Evolutionary conservation across 2,113 vertebrate genomes (phyloP), one percentile per base, ranked within the genome.

Genomic region (Dasyprocta punctata): DNA sequence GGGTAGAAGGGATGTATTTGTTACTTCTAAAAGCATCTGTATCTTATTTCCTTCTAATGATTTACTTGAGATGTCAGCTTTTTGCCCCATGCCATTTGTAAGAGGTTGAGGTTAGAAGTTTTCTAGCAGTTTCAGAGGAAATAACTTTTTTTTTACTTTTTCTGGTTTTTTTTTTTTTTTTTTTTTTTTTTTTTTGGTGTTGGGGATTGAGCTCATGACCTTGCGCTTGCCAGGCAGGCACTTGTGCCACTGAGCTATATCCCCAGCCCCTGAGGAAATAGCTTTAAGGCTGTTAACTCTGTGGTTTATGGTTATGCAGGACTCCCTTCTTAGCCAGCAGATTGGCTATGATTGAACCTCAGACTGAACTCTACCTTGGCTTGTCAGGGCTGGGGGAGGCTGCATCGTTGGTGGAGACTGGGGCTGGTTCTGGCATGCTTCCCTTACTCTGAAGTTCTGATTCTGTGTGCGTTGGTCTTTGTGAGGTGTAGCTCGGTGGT

Each of bases 31-130:
- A 73, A 60, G 38, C 49, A 7, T 89, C 24, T 85, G 44, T 12
- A 0, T 89, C 22, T 78, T 14, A 83, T 38, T 90, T 96, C 38
- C 30, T 89, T 69, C 49, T 73, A 75, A 33, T 90, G 69, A 65
- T 24, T 77, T 49, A 58, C 9, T 90, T 92, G 88, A 92, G 33
- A 33, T 75, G 58, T 95, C 81, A 92, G 67, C 83, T 89, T 38
- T 60, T 90, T 73, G 56, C 44, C 28, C 20, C 9, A 49, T 67
- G 67, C 38, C 54, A 49, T 94, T 58, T 87, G 11, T 71, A 28
- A 92, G 58, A 95, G 83, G 73, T 86, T 16, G 11, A 89, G 89
- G 88, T 94, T 97, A 83, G 87, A 91, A 91, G 52, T 86, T 97
- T 95, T 86, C 30, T n/a, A 38, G 77, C 56, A 77, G 58, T 97